phyloP scores from a whole-genome alignment of 2,888 invertebrate species.

The Tetranychus truncatus region DNA sequence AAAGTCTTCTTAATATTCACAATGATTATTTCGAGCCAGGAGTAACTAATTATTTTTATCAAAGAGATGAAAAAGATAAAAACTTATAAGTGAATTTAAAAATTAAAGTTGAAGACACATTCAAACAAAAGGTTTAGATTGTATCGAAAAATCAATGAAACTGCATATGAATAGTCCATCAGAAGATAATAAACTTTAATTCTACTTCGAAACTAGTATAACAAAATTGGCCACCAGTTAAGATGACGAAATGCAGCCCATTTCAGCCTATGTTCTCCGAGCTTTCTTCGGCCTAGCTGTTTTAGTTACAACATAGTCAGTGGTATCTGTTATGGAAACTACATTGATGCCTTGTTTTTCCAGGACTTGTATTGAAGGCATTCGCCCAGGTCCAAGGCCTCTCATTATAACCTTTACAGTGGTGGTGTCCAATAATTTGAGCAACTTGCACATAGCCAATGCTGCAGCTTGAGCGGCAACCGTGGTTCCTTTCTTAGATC shows the following conservation, averaged over 20 bases:
- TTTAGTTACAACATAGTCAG: neutral
- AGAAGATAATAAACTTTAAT: too few relatives aligned
- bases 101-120: too few relatives aligned
- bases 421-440: neutral
- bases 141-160: too few relatives aligned
- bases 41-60: too few relatives aligned
- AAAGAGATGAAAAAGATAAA: too few relatives aligned
- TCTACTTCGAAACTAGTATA: too few relatives aligned
- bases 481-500: neutral
- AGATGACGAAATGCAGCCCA: neutral
- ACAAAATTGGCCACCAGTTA: too few relatives aligned
- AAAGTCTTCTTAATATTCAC: too few relatives aligned
- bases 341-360: neutral
- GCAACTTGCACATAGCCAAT: neutral
- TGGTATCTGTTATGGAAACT: neutral
- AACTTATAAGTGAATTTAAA: too few relatives aligned
- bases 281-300: neutral
- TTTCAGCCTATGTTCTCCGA: neutral
- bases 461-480: slow-evolving; percentile 5
- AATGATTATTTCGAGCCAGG: too few relatives aligned
- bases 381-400: neutral
- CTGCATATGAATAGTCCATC: too few relatives aligned
- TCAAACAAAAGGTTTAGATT: too few relatives aligned
- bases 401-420: neutral
- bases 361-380: neutral